A percentile compares a stretch with the other conserved stretches of the same genome.
These are phyloP conservation scores for Himalopsyche tibetana DNA, from an alignment of 2,888 invertebrate species.

Conservation along the genomic window DNA sequence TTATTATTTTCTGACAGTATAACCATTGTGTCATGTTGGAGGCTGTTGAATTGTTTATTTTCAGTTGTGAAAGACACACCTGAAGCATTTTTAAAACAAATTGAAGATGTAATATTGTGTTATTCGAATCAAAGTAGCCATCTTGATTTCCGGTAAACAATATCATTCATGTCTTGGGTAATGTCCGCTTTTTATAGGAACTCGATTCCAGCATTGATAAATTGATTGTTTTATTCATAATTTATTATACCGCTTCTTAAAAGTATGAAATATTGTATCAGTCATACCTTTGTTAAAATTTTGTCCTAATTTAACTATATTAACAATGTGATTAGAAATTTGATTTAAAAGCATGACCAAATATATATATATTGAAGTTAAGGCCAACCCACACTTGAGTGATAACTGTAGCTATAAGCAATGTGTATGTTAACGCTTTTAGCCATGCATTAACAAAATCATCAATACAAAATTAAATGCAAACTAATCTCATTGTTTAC, in stretches of 20 bases:
- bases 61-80: not conserved
- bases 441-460: no score
- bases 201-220: conserved; percentile 5
- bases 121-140: conserved; percentile 24
- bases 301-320: not conserved
- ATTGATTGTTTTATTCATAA: conserved; percentile 3
- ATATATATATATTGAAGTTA: conserved; percentile 3
- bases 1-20: no score
- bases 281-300: not conserved
- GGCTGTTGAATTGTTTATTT: not conserved
- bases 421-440: no score
- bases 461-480: no score
- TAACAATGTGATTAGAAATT: not conserved
- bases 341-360: not conserved
- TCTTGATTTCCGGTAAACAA: conserved; percentile 21
- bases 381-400: not conserved
- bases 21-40: not conserved
- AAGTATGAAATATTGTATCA: not conserved
- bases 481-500: no score
- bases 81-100: not conserved
- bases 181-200: not conserved
- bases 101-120: conserved; percentile 13
- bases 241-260: not conserved
- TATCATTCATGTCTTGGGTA: conserved; percentile 12
- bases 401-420: not conserved